Base-by-base conservation (phyloP, 2,888 invertebrate species). In the Conistra vaccinii region DNA sequence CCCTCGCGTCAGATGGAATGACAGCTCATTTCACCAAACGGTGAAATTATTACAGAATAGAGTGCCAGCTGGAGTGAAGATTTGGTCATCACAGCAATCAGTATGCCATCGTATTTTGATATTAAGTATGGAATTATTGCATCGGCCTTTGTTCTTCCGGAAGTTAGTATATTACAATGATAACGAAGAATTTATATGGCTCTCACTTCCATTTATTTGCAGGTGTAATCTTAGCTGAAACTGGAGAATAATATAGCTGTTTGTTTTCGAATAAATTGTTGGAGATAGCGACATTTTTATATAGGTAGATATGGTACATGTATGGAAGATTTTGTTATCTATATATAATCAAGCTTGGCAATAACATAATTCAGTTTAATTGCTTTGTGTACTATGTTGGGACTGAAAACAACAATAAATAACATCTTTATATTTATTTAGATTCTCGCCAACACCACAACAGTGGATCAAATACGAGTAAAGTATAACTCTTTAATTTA, bases 351-450 rank as follows among this genome's bases (percentile, higher is more conserved):
- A 75, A 70, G 45, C 60, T 69, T 72, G 60, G n/a, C 65, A 68
- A 75, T 74, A 71, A 78, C 55, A 77, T 53, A 57, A 60, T 57
- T 29, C 32, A 79, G 32, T 72, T 74, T 80, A 79, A 83, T 79
- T 83, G 35, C 65, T 48, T 65, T 70, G 29, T 69, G 20, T 66
- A 58, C 55, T 45, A 17, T 20, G 57, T 26, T 70, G 65, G 0
- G 14, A 76, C 60, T 39, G 53, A 63, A 78, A 60, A 74, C 39
- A 60, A 63, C 23, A 73, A 78, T 55, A 42, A 60, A 57, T 45
- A 42, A 69, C 12, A 48, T 61, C 55, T 73, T 67, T 29, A 73
- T 26, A 69, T 57, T 76, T 20, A 72, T 65, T 55, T 35, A 69
- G 29, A 69, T 51, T 32, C 26, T 66, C 14, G 23, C 26, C 39